Conservation (phyloP, 2,113 vertebrate species). For the Eclectus roratus region DNA sequence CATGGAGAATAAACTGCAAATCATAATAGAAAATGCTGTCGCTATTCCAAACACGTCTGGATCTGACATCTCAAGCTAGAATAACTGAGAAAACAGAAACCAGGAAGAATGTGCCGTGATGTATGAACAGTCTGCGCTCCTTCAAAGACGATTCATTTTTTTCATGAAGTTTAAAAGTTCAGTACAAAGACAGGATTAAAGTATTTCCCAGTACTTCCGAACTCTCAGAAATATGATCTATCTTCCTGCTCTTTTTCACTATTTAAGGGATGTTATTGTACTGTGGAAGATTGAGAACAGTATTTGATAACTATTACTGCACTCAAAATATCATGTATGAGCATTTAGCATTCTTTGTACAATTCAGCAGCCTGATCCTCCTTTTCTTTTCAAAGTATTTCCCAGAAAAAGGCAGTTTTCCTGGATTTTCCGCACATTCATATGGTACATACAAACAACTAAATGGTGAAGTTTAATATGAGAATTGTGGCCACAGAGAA, state of each 20-base stretch:
- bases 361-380: neutral
- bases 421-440: neutral
- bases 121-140: neutral
- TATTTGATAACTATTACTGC: neutral
- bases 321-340: neutral
- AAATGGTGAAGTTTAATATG: neutral
- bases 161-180: neutral
- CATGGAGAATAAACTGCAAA: neutral
- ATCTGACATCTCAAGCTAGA: neutral
- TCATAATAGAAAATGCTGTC: neutral
- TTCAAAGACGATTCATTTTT: neutral
- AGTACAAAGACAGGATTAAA: neutral
- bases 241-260: neutral
- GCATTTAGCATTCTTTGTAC: neutral
- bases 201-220: neutral
- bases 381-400: neutral
- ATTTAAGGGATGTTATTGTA: neutral
- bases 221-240: neutral
- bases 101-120: neutral
- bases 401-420: neutral
- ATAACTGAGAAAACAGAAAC: slow-evolving; percentile 8
- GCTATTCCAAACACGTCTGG: neutral
- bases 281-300: neutral
- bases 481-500: neutral
- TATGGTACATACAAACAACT: neutral